Base-by-base conservation (phyloP, 2,797 vertebrate genomes). In the Lithobates pipiens region DNA sequence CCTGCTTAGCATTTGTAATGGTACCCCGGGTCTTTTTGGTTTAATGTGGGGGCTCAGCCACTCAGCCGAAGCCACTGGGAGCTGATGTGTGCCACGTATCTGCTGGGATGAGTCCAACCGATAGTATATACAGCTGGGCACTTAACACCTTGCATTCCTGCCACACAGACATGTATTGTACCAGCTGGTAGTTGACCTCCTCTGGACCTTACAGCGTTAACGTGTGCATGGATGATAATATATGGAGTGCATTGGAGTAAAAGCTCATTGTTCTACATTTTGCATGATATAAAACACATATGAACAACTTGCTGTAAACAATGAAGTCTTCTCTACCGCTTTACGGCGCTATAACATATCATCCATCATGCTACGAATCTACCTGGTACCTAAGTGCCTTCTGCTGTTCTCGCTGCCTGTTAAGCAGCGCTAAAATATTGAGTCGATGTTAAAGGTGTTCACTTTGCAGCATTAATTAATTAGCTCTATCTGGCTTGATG, bases 21-120 rank as follows among this genome's bases (percentile, higher is more conserved):
- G 57, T 80, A 36, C 36, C 21, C 21, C 54, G 68, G 39, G 32
- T 72, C 77, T 79, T 73, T 80, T 76, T 27, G 32, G 25, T 79
- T 73, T 73, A 54, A 85, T 80, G 70, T 68, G 76, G 70, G 83
- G 83, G 83, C 70, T 74, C 76, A 80, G 77, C 50, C 69, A 21
- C 9, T 10, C 36, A 44, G 69, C 27, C 11, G 18, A 25, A 36
- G n/a, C 54, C 83, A 74, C 36, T 16, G 68, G 70, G 83, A 85
- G 9, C 16, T 63, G 27, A 36, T 67, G 3, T 50, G 83, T 11
- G 27, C 44, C 16, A 50, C 10, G 34, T 73, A 73, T 78, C 76
- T 44, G 27, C 46, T 71, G 82, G 50, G 82, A 71, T 29, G 32
- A 39, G 23, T 57, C 1, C 34, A 27, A 32, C 39, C 15, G 27